Base-by-base conservation (phyloP, 1,140 invertebrate genomes). In the Dufourea novaeangliae region DNA sequence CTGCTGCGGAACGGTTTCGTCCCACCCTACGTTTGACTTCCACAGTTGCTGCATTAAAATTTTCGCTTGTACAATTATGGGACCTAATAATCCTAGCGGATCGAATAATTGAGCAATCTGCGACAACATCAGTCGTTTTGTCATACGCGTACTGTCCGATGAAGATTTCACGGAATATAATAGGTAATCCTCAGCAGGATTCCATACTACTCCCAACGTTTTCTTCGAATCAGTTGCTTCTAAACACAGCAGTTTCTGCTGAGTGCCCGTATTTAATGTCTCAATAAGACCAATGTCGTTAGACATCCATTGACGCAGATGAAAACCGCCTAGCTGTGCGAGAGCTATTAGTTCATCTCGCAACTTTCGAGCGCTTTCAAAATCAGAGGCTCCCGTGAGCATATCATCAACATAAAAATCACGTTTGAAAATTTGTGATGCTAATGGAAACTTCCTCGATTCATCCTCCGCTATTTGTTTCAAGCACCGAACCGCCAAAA, bases 91-190 rank as follows among this genome's bases (percentile, higher is more conserved):
- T 12, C 50, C 75, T 2, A 75, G 22, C 1, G 69, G 81, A 22
- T 80, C 74, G 32, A 75, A 80, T 12, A 80, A 6, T 50, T 75
- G 25, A 8, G 70, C 32, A 8, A 83, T 78, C 17, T 25, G 20
- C 0, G 82, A 78, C 0, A 75, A 32, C 0, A 79, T 69, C 0
- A 1, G 17, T 11, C 82, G 50, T 34, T 84, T 84, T 0, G 57
- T 80, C 0, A 57, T 1, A 0, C 11, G 54, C 6, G 4, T 22
- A 0, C 1, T 29, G n/a, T 1, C n/a, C 1, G 0, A 0, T 0
- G 3, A 46, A 1, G 1, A 25, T 5, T 20, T 39, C 1, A 14
- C 10, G 4, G 17, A 12, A 2, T 69, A 63, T 6, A 20, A 12
- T 6, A 77, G 1, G 0, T 0, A 1, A 14, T 62, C 44, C 0